Evolutionary conservation across 2,888 invertebrate genomes (phyloP).

Genomic region (Metalampra italica): DNA sequence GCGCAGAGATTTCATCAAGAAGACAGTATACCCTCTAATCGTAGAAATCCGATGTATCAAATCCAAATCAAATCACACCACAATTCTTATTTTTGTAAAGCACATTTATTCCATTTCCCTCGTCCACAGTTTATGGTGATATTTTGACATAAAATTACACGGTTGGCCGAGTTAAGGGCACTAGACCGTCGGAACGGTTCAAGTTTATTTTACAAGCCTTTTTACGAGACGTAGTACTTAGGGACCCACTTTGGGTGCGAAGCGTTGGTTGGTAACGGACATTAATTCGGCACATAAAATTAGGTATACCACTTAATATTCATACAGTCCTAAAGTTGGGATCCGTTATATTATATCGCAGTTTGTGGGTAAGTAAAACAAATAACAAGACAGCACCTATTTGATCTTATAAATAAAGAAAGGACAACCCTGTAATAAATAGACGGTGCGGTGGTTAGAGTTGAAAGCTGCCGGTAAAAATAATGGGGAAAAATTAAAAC

Average conservation of each 20-base stretch:
- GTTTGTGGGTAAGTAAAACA: too few relatives aligned
- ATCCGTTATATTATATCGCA: too few relatives aligned
- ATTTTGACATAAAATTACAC: slow-evolving; percentile 37
- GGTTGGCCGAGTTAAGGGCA: slow-evolving; percentile 28
- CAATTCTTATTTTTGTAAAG: slow-evolving; percentile 7
- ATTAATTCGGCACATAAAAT: slow-evolving; percentile 10
- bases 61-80: slow-evolving; percentile 2
- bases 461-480: too few relatives aligned
- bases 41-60: not conserved
- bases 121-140: slow-evolving; percentile 34
- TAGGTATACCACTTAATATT: slow-evolving; percentile 9
- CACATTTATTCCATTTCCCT: slow-evolving; percentile 34
- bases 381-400: not conserved
- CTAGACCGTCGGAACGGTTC: slow-evolving; percentile 26
- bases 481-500: too few relatives aligned
- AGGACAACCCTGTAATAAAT: too few relatives aligned
- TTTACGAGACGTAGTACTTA: slow-evolving; percentile 29
- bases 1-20: too few relatives aligned
- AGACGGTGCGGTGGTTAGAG: too few relatives aligned
- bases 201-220: slow-evolving; percentile 32
- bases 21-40: too few relatives aligned
- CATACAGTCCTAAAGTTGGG: slow-evolving; percentile 5
- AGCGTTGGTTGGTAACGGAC: slow-evolving; percentile 15
- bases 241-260: slow-evolving; percentile 24
- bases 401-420: too few relatives aligned